Conservation (phyloP, 2,113 vertebrate species). For the Falco punctatus region DNA sequence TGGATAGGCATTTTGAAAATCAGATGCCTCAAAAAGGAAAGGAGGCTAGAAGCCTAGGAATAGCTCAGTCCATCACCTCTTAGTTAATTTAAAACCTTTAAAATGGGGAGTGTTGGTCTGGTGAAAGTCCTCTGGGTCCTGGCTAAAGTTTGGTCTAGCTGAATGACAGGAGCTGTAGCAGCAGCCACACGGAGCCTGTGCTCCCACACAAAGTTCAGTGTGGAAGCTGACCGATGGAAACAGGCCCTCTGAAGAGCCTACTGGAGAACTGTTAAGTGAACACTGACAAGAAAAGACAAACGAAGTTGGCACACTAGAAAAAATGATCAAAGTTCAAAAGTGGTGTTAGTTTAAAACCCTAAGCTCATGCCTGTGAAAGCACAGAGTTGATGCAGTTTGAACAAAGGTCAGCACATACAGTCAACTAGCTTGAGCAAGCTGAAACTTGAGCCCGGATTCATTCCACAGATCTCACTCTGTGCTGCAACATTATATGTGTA, state of each 20-base stretch:
- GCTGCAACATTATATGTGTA: neutral
- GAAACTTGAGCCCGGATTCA: neutral
- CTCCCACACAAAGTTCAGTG: rapidly evolving
- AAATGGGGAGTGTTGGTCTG: neutral
- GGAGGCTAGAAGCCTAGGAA: neutral
- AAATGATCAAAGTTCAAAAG: neutral
- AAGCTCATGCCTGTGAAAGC: neutral
- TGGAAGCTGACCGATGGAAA: neutral
- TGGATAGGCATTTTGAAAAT: neutral
- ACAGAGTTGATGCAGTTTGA: neutral
- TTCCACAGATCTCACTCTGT: neutral
- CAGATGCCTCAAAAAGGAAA: neutral
- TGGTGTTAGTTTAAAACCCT: neutral
- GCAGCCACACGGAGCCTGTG: neutral
- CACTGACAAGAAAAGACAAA: neutral
- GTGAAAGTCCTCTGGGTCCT: neutral
- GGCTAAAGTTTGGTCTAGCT: neutral
- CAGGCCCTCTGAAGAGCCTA: neutral
- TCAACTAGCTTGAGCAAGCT: neutral
- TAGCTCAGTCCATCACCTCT: neutral
- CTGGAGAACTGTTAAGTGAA: neutral
- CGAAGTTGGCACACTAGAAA: neutral
- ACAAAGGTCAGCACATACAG: neutral
- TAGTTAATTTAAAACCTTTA: neutral
- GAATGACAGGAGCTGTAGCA: neutral